Conservation (phyloP, 1,140 invertebrate species). For the Leguminivora glycinivorella region DNA sequence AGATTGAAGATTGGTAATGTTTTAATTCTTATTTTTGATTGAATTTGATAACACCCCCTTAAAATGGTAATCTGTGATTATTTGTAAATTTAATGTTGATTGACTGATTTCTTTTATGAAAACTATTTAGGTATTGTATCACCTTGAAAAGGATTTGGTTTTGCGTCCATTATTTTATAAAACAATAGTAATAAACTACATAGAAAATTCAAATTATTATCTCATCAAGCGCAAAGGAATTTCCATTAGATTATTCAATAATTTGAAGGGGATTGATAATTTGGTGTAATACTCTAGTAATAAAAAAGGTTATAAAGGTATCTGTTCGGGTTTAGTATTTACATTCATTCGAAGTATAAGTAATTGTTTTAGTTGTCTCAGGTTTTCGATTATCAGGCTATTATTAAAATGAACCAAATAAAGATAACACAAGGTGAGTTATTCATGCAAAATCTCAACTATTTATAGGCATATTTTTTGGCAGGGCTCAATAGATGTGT, state of each 20-base stretch:
- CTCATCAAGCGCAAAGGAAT: slow-evolving; percentile 2
- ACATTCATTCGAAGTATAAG: too few species aligned
- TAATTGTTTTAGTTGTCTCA: too few species aligned
- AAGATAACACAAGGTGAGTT: too few species aligned
- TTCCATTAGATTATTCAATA: not conserved
- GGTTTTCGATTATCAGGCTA: too few species aligned
- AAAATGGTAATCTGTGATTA: not conserved
- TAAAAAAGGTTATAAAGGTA: too few species aligned
- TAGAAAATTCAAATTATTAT: not conserved
- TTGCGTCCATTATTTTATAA: slow-evolving; percentile 20
- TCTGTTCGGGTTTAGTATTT: too few species aligned
- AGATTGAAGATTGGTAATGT: not conserved
- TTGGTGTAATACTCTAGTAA: too few species aligned
- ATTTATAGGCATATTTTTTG: too few species aligned
- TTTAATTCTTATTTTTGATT: not conserved
- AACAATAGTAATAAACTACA: not conserved
- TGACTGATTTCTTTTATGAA: slow-evolving; percentile 2
- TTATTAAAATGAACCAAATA: too few species aligned
- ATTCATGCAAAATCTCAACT: too few species aligned
- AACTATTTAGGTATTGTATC: not conserved
- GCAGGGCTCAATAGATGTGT: not conserved
- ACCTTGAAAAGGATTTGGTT: slow-evolving; percentile 19
- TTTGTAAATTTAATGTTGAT: not conserved
- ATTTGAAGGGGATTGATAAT: not conserved
- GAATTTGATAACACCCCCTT: too few species aligned